Conservation (phyloP, 2,113 vertebrate species). For the Saccopteryx leptura region DNA sequence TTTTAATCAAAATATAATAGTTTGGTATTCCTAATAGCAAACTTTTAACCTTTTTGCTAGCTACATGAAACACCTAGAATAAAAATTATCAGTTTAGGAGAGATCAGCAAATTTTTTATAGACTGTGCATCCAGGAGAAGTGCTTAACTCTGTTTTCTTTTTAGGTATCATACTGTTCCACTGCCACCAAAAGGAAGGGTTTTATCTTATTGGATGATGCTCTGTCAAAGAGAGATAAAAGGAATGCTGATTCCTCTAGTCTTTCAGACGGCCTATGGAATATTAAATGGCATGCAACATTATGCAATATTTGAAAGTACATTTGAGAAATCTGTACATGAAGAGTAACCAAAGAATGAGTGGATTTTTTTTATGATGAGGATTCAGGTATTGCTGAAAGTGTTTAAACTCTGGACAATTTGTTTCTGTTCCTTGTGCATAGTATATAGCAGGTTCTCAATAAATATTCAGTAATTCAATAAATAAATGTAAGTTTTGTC, state of each 20-base stretch:
- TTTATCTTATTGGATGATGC: constrained; percentile 67
- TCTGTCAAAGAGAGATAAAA: constrained; percentile 77
- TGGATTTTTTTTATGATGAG: constrained; percentile 11
- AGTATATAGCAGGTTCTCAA: neutral
- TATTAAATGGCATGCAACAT: constrained; percentile 41
- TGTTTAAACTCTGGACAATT: constrained; percentile 19
- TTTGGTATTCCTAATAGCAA: constrained; percentile 55
- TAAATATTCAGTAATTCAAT: constrained; percentile 63
- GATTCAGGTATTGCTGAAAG: constrained; percentile 30
- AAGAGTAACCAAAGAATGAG: constrained; percentile 66
- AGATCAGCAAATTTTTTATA: neutral
- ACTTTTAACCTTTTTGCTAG: constrained; percentile 55
- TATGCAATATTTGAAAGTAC: constrained; percentile 49
- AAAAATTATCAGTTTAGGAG: constrained; percentile 33
- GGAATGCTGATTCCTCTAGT: constrained; percentile 64
- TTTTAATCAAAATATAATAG: constrained; percentile 61
- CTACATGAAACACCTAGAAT: neutral
- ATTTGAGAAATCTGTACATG: neutral
- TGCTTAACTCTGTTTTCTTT: constrained; percentile 50
- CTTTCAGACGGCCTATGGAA: neutral
- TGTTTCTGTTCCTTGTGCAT: constrained; percentile 50
- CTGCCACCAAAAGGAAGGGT: constrained; percentile 80
- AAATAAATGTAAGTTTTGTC: constrained; percentile 53
- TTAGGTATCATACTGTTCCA: constrained; percentile 80
- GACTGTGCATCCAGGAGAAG: neutral